Percentiles rank a stretch among this genome's conserved stretches.
Evolutionary conservation across 2,113 vertebrate species (phyloP).

Genomic region (Paradisaea rubra): DNA sequence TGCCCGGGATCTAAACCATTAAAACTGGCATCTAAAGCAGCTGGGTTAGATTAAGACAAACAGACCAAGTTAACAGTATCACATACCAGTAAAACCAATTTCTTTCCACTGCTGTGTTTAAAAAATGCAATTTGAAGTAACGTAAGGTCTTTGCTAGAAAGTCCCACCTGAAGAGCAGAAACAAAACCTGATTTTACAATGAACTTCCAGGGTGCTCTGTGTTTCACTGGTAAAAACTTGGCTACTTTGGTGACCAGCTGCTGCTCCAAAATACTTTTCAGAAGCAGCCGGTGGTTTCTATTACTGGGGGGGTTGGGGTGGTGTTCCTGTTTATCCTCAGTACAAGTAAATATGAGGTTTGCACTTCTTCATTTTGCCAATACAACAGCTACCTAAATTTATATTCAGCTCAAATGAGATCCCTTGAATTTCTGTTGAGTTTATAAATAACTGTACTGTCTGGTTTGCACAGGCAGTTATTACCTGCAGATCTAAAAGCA

Average conservation of each 20-base stretch:
- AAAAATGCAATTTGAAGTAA: neutral
- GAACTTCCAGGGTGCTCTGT: neutral
- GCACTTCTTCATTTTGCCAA: neutral
- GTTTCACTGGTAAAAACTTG: neutral
- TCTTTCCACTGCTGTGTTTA: neutral
- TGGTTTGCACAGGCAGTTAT: neutral
- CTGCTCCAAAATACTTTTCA: neutral
- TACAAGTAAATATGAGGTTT: neutral
- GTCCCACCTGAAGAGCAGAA: neutral
- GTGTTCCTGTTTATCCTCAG: neutral
- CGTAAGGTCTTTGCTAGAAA: neutral
- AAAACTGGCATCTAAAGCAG: neutral
- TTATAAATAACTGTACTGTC: neutral
- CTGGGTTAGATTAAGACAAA: neutral
- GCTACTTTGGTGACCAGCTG: neutral
- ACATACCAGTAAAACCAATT: neutral
- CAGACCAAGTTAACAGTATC: neutral
- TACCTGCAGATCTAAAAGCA: neutral
- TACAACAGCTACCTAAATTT: neutral
- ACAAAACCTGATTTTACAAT: neutral
- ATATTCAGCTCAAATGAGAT: neutral
- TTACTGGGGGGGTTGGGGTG: neutral
- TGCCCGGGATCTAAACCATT: neutral
- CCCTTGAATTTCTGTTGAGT: neutral
- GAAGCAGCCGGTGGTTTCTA: neutral